Evolutionary conservation across 2,113 vertebrate species (phyloP).

Genomic region (Acinonyx jubatus): DNA sequence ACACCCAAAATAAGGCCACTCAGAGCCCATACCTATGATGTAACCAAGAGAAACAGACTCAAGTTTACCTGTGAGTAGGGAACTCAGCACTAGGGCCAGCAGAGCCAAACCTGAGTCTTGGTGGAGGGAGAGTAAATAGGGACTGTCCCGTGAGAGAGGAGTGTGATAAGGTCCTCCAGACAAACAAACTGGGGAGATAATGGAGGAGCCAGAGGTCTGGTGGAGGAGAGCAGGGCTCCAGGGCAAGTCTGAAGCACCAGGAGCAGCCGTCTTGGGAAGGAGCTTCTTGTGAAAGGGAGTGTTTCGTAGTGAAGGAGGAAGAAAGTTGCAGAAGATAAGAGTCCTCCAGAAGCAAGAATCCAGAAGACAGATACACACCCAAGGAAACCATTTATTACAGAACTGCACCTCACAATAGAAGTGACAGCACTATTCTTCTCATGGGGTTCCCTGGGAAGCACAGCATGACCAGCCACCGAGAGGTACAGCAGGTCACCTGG

Average conservation of each 20-base stretch:
- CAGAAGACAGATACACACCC: background rate
- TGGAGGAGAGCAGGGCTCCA: no score
- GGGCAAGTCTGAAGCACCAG: background rate
- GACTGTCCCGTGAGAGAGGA: background rate
- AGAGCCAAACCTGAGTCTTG: background rate
- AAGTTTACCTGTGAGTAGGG: rapidly evolving
- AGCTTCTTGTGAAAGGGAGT: background rate
- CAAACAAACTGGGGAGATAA: background rate
- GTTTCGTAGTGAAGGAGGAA: background rate
- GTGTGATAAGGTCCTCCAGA: background rate
- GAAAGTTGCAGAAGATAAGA: background rate
- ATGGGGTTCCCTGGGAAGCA: background rate
- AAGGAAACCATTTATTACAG: background rate
- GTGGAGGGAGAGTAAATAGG: background rate
- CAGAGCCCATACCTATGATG: background rate
- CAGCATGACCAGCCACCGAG: background rate
- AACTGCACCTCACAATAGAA: background rate
- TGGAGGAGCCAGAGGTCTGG: background rate
- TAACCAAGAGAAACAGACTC: background rate
- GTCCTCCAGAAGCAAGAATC: background rate
- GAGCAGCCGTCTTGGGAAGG: background rate
- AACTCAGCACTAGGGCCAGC: background rate
- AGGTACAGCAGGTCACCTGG: background rate
- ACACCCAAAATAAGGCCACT: background rate
- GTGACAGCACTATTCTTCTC: background rate